Conservation (phyloP, 2,113 vertebrate genomes). For the Pimephales promelas region DNA sequence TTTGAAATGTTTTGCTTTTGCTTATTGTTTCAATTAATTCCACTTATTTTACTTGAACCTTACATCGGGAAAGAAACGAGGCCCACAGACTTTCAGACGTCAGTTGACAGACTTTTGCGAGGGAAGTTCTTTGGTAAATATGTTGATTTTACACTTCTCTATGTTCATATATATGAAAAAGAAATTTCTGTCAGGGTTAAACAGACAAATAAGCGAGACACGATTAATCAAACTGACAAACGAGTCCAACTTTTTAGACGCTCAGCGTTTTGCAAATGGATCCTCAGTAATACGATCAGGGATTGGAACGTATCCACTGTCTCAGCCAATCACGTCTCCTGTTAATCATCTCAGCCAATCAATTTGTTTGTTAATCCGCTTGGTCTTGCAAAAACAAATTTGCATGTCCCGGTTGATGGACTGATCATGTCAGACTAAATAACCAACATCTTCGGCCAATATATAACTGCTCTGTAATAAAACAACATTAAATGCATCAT, state of each 20-base stretch:
- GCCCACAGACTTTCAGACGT: background rate
- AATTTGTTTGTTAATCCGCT: background rate
- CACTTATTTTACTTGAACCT: background rate
- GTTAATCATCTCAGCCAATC: constrained; percentile 37
- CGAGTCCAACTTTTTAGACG: background rate
- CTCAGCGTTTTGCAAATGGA: constrained; percentile 18
- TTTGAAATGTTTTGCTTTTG: background rate
- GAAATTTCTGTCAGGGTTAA: background rate
- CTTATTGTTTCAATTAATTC: background rate
- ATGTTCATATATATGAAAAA: background rate
- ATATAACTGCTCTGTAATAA: background rate
- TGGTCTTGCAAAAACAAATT: background rate
- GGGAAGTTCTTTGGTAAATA: constrained; percentile 19
- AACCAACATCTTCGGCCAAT: background rate
- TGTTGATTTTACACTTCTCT: background rate
- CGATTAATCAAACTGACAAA: constrained; percentile 13
- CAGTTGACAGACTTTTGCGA: constrained; percentile 1
- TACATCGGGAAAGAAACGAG: background rate
- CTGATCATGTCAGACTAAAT: background rate
- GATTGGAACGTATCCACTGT: background rate
- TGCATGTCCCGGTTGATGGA: background rate
- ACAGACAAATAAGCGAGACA: background rate
- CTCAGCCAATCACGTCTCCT: constrained; percentile 14
- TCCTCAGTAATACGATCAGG: constrained; percentile 18
- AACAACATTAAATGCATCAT: background rate